Percentiles rank a stretch among this genome's conserved stretches.
phyloP scores from a whole-genome alignment of 2,888 invertebrate genomes.

The Drosophila prostipennis region DNA sequence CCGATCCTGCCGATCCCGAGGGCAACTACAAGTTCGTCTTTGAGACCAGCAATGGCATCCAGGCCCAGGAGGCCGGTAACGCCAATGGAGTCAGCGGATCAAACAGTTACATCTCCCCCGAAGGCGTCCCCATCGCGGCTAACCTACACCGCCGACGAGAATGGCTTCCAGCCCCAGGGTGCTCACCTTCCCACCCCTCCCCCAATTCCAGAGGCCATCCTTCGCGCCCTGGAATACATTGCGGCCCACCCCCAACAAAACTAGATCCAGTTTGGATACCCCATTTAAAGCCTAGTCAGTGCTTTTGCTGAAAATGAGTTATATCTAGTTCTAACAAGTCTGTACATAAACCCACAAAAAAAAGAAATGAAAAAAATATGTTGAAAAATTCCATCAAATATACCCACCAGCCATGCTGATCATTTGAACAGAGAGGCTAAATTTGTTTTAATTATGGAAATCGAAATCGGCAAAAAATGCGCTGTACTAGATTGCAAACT shows the following conservation, averaged over 20 bases:
- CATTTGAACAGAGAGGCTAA: slow-evolving; percentile 14
- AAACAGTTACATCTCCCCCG: slow-evolving; percentile 73
- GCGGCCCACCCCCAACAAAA: slow-evolving; percentile 77
- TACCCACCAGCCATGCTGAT: slow-evolving; percentile 33
- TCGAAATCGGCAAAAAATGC: slow-evolving; percentile 4
- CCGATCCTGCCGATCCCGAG: slow-evolving; percentile 81
- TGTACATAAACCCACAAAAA: slow-evolving; percentile 32
- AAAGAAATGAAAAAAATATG: slow-evolving; percentile 10
- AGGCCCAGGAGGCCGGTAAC: slow-evolving; percentile 85
- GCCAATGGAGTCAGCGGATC: slow-evolving; percentile 85
- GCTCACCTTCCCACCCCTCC: slow-evolving; percentile 84
- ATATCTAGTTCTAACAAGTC: slow-evolving; percentile 32
- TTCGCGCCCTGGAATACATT: slow-evolving; percentile 85
- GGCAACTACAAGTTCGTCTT: slow-evolving; percentile 83
- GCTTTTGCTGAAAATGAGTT: slow-evolving; percentile 37
- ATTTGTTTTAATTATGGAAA: slow-evolving; percentile 30
- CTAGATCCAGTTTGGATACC: slow-evolving; percentile 16
- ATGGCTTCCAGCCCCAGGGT: slow-evolving; percentile 85
- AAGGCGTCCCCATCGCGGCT: no score
- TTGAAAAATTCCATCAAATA: slow-evolving; percentile 25
- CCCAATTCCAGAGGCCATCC: slow-evolving; percentile 85
- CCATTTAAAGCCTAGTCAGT: slow-evolving; percentile 43
- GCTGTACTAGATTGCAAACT: slow-evolving; percentile 21
- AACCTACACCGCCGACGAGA: slow-evolving; percentile 86
- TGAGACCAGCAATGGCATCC: slow-evolving; percentile 87